phyloP scores from a whole-genome alignment of 2,797 vertebrate genomes.

The Brachyalestes nurse region DNA sequence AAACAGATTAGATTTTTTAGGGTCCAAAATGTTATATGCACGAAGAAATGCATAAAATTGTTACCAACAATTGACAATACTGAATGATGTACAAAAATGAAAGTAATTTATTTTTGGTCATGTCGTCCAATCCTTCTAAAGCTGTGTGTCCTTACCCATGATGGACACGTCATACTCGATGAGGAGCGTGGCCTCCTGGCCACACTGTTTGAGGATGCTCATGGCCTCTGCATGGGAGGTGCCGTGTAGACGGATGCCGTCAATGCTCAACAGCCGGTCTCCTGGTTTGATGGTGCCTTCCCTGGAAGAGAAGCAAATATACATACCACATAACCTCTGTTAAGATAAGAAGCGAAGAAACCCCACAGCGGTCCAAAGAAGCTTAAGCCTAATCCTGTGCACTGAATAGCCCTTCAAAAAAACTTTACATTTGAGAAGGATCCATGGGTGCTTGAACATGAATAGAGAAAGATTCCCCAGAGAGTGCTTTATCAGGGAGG shows the following conservation, averaged over 20 bases:
- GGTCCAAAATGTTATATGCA: not conserved
- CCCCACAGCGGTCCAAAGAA: not conserved
- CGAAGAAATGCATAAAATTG: not conserved
- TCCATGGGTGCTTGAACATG: slow-evolving; percentile 12
- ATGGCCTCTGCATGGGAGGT: slow-evolving; percentile 92
- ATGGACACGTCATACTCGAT: slow-evolving; percentile 96
- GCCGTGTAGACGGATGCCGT: slow-evolving; percentile 94
- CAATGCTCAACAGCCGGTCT: slow-evolving; percentile 93
- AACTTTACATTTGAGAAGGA: not conserved
- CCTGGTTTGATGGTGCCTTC: slow-evolving; percentile 95
- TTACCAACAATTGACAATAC: too few species aligned
- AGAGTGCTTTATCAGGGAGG: slow-evolving; percentile 10
- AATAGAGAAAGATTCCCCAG: slow-evolving; percentile 19
- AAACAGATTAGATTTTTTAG: not conserved
- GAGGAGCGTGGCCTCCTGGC: slow-evolving; percentile 94
- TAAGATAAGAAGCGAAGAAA: slow-evolving; percentile 5
- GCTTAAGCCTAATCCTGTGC: slow-evolving; percentile 8
- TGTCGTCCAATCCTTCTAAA: not conserved
- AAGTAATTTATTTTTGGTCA: too few species aligned
- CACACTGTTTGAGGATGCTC: slow-evolving; percentile 97
- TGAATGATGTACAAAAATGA: too few species aligned
- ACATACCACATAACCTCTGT: not conserved
- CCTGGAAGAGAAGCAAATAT: slow-evolving; percentile 69
- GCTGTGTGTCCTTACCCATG: slow-evolving; percentile 85
- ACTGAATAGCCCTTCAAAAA: not conserved